A percentile compares a stretch with the other conserved stretches of the same genome.
Evolutionary conservation across 2,797 vertebrate species (phyloP).

Genomic region (Rhinichthys osculus): DNA sequence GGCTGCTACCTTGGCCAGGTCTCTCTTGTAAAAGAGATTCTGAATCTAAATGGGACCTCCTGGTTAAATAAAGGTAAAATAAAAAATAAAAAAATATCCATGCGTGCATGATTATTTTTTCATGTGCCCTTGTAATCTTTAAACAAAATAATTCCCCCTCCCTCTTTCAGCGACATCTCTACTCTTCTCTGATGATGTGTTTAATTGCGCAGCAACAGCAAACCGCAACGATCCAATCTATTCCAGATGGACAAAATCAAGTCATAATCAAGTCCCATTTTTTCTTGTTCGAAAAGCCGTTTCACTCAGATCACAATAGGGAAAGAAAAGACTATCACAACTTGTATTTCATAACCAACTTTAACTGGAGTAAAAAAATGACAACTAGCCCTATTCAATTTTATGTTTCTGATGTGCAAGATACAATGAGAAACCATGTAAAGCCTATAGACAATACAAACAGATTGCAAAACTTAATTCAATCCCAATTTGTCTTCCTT

Average conservation of each 20-base stretch:
- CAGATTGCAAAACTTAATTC: background rate
- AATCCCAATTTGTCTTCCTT: background rate
- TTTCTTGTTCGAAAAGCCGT: too few relatives aligned
- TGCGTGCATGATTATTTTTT: background rate
- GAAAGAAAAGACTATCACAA: background rate
- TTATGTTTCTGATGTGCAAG: background rate
- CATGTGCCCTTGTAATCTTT: background rate
- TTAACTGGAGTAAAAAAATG: background rate
- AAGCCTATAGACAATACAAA: background rate
- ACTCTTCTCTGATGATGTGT: too few relatives aligned
- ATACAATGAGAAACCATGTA: background rate
- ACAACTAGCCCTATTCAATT: background rate
- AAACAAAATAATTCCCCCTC: background rate
- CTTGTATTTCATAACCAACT: background rate
- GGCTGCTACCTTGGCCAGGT: too few relatives aligned
- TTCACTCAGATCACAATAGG: background rate
- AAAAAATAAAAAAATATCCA: too few relatives aligned
- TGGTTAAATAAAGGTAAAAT: too few relatives aligned
- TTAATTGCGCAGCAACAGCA: too few relatives aligned
- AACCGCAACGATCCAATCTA: background rate
- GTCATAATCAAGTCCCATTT: too few relatives aligned
- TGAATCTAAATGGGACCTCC: too few relatives aligned
- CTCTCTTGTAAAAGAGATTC: too few relatives aligned
- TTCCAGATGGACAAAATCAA: too few relatives aligned
- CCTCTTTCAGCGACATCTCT: too few relatives aligned